These are phyloP conservation scores for Eupeodes corollae DNA, from an alignment of 1,140 invertebrate genomes.

Conservation along the genomic window DNA sequence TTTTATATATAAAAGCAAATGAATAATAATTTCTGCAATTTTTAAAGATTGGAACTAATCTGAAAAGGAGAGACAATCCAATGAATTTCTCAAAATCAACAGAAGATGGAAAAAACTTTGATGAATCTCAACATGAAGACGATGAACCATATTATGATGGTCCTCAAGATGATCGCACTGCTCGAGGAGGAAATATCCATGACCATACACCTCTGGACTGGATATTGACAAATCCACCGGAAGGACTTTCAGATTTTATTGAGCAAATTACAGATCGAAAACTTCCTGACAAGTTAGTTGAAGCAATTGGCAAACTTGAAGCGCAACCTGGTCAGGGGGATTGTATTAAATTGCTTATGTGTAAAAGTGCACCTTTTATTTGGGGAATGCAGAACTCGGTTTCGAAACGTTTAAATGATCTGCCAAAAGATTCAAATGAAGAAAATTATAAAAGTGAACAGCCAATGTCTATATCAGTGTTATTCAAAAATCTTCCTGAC, in stretches of 20 bases:
- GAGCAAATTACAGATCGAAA: constrained; percentile 45
- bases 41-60: not conserved
- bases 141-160: not conserved
- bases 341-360: constrained; percentile 62
- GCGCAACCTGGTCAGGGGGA: constrained; percentile 41
- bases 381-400: constrained; percentile 58
- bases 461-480: constrained; percentile 16
- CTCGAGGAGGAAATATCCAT: too few relatives aligned
- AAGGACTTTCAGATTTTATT: constrained; percentile 44
- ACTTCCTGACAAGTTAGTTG: constrained; percentile 42
- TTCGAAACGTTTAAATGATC: constrained; percentile 26
- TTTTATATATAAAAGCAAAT: not conserved
- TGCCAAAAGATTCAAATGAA: not conserved
- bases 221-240: constrained; percentile 39
- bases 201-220: constrained; percentile 39
- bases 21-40: not conserved
- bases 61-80: not conserved
- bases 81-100: not conserved
- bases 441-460: constrained; percentile 19
- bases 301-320: constrained; percentile 48
- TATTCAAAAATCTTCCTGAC: constrained; percentile 52
- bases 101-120: not conserved
- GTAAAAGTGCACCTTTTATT: constrained; percentile 64
- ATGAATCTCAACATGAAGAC: not conserved
- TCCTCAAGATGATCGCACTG: not conserved